Evolutionary conservation across 2,888 invertebrate species (phyloP).

Genomic region (Lasioglossum morio): DNA sequence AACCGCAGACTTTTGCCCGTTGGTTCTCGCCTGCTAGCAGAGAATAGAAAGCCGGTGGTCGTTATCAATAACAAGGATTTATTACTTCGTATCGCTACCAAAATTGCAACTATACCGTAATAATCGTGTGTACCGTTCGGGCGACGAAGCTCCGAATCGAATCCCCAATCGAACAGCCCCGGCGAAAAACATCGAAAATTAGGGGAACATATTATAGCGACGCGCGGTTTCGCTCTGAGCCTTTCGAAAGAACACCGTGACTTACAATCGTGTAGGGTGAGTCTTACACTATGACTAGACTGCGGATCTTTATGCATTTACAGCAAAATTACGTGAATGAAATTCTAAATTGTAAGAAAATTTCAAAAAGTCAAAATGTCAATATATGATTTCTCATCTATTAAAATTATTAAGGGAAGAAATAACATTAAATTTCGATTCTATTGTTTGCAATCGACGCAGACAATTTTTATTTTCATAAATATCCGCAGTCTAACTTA

Average conservation of each 20-base stretch:
- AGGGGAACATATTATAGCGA: neutral
- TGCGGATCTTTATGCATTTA: too few relatives aligned
- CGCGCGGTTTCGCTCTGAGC: neutral
- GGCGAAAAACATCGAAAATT: conserved; percentile 17
- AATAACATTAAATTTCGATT: too few relatives aligned
- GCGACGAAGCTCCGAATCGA: conserved; percentile 47
- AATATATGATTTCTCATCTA: too few relatives aligned
- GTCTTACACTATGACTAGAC: too few relatives aligned
- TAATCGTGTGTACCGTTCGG: conserved; percentile 24
- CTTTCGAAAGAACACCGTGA: neutral
- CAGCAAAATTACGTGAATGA: too few relatives aligned
- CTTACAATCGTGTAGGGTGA: too few relatives aligned
- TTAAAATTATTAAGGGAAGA: too few relatives aligned
- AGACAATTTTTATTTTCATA: too few relatives aligned
- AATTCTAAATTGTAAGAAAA: too few relatives aligned
- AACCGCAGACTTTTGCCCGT: conserved; percentile 2
- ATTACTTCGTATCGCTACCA: conserved; percentile 31
- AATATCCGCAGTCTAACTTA: too few relatives aligned
- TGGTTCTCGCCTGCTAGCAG: conserved; percentile 11
- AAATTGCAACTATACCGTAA: conserved; percentile 32
- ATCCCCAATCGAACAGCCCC: conserved; percentile 44
- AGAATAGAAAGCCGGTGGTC: neutral
- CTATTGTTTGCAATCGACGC: too few relatives aligned
- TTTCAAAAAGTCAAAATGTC: too few relatives aligned
- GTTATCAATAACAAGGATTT: conserved; percentile 31